A percentile compares a stretch with the other conserved stretches of the same genome.
phyloP scores from a whole-genome alignment of 53 echinoderm and acorn worm species.

The Pentamera pediparva region DNA sequence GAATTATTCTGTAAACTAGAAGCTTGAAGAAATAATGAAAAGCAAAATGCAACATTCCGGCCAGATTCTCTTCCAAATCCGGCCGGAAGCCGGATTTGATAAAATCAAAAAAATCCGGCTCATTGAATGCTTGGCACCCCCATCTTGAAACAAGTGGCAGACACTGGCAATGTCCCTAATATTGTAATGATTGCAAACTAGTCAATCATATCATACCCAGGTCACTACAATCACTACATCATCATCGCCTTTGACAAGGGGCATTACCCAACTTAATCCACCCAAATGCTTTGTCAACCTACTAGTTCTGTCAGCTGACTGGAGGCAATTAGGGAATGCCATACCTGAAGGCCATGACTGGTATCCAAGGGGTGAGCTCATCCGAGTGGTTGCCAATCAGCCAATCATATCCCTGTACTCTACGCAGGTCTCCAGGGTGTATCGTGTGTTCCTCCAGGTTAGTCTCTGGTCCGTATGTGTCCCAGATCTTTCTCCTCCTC shows the following conservation, averaged over 20 bases:
- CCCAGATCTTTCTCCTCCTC: conserved; percentile 86
- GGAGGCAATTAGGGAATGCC: background rate
- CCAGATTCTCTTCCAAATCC: too few relatives aligned
- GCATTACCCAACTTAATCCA: background rate
- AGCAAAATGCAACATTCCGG: too few relatives aligned
- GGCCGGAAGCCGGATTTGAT: too few relatives aligned
- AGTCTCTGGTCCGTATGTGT: conserved; percentile 69
- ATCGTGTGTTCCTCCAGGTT: conserved; percentile 78
- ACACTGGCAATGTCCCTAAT: too few relatives aligned
- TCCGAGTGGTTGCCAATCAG: conserved; percentile 98
- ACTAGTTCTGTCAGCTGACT: background rate
- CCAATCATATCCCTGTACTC: conserved; percentile 80
- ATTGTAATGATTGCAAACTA: background rate
- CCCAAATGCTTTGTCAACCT: too few relatives aligned
- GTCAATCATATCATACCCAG: background rate
- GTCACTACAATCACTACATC: background rate
- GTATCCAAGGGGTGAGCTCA: conserved; percentile 99
- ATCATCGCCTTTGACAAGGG: too few relatives aligned
- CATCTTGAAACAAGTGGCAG: too few relatives aligned
- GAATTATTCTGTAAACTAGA: too few relatives aligned
- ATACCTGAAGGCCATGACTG: conserved; percentile 97
- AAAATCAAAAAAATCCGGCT: too few relatives aligned
- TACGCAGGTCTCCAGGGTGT: conserved; percentile 56
- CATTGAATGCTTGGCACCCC: too few relatives aligned
- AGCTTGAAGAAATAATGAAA: too few relatives aligned